A percentile compares a stretch with the other conserved stretches of the same genome.
phyloP scores from a whole-genome alignment of 2,888 invertebrate genomes.

The Thymelicus sylvestris region DNA sequence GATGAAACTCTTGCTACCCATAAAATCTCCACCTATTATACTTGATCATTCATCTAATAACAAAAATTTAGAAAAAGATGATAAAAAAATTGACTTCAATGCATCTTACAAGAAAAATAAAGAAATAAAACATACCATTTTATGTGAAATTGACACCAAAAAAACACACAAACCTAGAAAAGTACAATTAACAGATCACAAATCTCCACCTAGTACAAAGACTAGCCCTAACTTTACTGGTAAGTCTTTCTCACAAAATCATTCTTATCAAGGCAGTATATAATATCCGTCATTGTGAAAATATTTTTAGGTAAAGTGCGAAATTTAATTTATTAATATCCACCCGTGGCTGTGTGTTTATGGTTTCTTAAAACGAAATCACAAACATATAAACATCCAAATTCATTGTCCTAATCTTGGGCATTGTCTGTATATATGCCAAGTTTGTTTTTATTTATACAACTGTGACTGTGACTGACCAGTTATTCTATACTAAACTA shows the following conservation, averaged over 20 bases:
- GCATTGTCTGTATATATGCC: not conserved
- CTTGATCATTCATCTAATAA: not conserved
- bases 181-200: conserved; percentile 17
- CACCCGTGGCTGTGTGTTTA: too few species aligned
- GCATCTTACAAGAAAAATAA: not conserved
- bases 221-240: conserved; percentile 12
- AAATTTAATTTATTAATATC: too few species aligned
- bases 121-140: not conserved
- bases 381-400: too few species aligned
- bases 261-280: not conserved
- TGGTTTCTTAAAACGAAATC: too few species aligned
- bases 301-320: too few species aligned
- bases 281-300: too few species aligned
- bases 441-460: not conserved
- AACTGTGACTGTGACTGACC: too few species aligned
- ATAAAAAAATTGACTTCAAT: not conserved
- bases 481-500: too few species aligned
- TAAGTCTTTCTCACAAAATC: conserved; percentile 1
- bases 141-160: not conserved
- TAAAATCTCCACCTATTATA: not conserved
- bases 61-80: not conserved
- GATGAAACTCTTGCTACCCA: not conserved
- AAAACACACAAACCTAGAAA: conserved; percentile 1
- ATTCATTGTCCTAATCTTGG: too few species aligned
- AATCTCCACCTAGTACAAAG: conserved; percentile 11